These are phyloP conservation scores for Opisthocomus hoazin DNA, from an alignment of 2,113 vertebrate species.

Conservation along the genomic window DNA sequence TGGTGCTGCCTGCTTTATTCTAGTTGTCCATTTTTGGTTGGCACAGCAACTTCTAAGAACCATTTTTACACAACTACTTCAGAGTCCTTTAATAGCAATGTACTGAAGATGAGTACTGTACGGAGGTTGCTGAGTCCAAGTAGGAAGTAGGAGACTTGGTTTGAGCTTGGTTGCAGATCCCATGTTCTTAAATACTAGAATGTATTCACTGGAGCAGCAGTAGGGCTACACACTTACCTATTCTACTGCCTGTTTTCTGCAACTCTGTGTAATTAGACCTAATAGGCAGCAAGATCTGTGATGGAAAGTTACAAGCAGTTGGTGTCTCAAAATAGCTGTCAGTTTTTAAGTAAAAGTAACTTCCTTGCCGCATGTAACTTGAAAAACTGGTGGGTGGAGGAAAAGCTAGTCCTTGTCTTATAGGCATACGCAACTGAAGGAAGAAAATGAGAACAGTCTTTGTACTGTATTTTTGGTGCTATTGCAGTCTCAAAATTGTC, in stretches of 20 bases:
- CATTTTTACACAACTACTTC: slow-evolving; percentile 7
- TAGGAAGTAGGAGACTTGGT: neutral
- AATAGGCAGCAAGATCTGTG: neutral
- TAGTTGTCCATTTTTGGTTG: slow-evolving; percentile 19
- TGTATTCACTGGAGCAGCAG: neutral
- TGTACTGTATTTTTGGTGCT: neutral
- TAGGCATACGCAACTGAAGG: neutral
- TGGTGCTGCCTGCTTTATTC: neutral
- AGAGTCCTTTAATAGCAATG: slow-evolving; percentile 29
- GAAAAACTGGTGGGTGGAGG: slow-evolving; percentile 1
- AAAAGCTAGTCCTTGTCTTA: neutral
- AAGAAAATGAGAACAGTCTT: neutral
- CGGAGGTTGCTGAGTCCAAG: neutral
- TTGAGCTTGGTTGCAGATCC: neutral
- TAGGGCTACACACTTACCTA: neutral
- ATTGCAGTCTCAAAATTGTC: neutral
- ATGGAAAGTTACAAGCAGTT: neutral
- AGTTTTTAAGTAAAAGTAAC: neutral
- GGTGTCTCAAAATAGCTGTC: neutral
- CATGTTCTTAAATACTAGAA: neutral
- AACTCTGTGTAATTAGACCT: neutral
- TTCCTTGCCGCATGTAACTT: neutral
- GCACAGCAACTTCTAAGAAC: slow-evolving; percentile 10
- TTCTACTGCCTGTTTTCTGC: neutral
- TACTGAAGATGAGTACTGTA: neutral